Evolutionary conservation across 2,113 vertebrate genomes (phyloP).

Genomic region (Pollimyrus isidori): DNA sequence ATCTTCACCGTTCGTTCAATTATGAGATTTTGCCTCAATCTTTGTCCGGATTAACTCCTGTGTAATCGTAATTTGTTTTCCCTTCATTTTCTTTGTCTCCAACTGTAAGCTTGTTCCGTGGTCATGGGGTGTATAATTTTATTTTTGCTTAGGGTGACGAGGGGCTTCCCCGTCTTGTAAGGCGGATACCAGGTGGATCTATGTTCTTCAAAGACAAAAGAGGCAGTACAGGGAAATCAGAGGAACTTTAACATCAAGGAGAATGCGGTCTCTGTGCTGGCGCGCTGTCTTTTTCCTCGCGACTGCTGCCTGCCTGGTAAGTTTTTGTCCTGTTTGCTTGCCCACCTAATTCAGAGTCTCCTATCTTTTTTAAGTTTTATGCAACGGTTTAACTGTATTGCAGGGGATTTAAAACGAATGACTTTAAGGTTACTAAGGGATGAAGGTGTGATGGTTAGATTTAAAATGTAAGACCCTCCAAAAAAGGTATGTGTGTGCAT

Average conservation of each 20-base stretch:
- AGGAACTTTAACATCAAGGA: constrained; percentile 84
- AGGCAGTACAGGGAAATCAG: constrained; percentile 69
- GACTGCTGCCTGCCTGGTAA: constrained; percentile 84
- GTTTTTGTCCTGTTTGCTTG: constrained; percentile 39
- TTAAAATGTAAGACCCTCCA: neutral
- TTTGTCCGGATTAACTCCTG: constrained; percentile 65
- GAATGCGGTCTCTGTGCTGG: constrained; percentile 87
- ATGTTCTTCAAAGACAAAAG: constrained; percentile 77
- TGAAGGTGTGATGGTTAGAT: neutral
- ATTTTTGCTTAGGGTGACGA: constrained; percentile 73
- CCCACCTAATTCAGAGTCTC: neutral
- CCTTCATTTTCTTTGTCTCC: constrained; percentile 37
- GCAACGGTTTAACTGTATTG: neutral
- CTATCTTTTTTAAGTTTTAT: neutral
- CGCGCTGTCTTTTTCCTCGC: constrained; percentile 85
- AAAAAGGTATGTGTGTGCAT: neutral
- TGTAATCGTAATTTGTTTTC: constrained; percentile 48
- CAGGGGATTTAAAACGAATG: neutral
- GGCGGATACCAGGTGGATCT: constrained; percentile 85
- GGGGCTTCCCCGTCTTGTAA: constrained; percentile 69
- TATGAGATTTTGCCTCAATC: constrained; percentile 47
- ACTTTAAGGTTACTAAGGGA: neutral
- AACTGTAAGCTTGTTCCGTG: constrained; percentile 64
- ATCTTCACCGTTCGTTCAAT: constrained; percentile 41
- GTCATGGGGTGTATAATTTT: constrained; percentile 80